Evolutionary conservation across 2,113 vertebrate genomes (phyloP), one percentile per base, ranked within the genome.

Genomic region (Gila orcuttii): DNA sequence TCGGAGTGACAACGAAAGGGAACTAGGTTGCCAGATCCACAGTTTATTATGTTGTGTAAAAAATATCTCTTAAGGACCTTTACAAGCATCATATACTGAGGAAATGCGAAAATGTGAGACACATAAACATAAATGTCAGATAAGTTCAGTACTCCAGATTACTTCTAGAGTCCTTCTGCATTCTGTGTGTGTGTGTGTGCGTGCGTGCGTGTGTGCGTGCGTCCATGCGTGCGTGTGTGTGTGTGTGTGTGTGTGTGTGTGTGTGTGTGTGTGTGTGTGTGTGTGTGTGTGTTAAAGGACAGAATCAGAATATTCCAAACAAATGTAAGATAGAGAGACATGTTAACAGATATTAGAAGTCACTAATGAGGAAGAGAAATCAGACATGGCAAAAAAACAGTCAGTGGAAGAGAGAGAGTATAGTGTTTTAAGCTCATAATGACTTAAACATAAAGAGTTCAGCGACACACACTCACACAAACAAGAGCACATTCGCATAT

Each of bases 401-500:
- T 36, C 15, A 0, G 13, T 42, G 36, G n/a, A 60, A 62, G 6
- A 45, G 8, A 60, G 10, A 62, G 59, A 23, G 13, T 19, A 10
- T 62, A 39, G 39, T 25, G 23, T 47, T 21, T 28, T 45, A 42
- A 64, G 13, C 39, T 47, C 39, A 47, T 80, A 45, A 80, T 47
- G 42, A 69, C 79, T 82, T 36, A 69, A 69, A 52, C 79, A 81
- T 81, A n/a, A 82, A 82, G 45, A 52, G 15, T 80, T 80, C 25
- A 45, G 59, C 17, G 2, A 21, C 45, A 83, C 36, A 84, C 33
- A 84, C 81, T 28, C 50, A 7, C 52, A 52, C 50, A 60, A 36
- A 74, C 52, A 60, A 15, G 28, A 13, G 28, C 68, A 59, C 28
- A 74, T n/a, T 15, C 25, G 2, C 21, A 69, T 25, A 68, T n/a